Percentiles rank a stretch among this genome's conserved stretches.
Evolutionary conservation across 2,888 invertebrate genomes (phyloP).

Genomic region (Leptothorax acervorum): DNA sequence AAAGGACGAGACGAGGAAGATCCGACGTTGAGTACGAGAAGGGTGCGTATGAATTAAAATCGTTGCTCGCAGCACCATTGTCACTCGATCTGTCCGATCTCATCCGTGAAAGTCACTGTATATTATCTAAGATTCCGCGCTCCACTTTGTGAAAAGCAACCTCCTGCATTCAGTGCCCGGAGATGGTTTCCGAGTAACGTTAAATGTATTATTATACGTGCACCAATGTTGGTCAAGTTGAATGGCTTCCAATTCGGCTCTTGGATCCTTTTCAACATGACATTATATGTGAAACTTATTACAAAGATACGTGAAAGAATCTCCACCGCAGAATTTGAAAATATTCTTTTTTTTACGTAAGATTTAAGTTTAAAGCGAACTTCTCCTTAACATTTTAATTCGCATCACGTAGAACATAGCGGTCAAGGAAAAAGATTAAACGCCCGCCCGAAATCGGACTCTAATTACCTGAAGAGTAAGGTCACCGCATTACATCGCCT

Average conservation of each 20-base stretch:
- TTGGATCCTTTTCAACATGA: conserved; percentile 27
- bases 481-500: conserved; percentile 39
- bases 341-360: neutral
- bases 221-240: conserved; percentile 26
- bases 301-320: conserved; percentile 9
- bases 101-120: conserved; percentile 28
- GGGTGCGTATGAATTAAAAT: conserved; percentile 66
- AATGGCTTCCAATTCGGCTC: conserved; percentile 21
- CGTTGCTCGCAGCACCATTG: conserved; percentile 48
- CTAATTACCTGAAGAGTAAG: conserved; percentile 48
- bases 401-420: conserved; percentile 23
- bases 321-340: neutral
- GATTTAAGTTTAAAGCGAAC: neutral
- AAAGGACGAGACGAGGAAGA: conserved; percentile 35
- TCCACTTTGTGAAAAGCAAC: conserved; percentile 9
- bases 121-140: conserved; percentile 20
- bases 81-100: conserved; percentile 56
- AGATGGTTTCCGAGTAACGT: conserved; percentile 4
- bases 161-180: neutral
- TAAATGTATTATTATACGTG: conserved; percentile 27
- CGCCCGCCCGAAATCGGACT: conserved; percentile 44
- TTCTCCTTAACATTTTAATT: neutral
- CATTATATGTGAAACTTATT: neutral
- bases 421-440: conserved; percentile 34
- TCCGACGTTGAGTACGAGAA: conserved; percentile 69